Evolutionary conservation across 2,888 invertebrate species (phyloP), one percentile per base, ranked within the genome.

Genomic region (Asteroscopus sphinx): DNA sequence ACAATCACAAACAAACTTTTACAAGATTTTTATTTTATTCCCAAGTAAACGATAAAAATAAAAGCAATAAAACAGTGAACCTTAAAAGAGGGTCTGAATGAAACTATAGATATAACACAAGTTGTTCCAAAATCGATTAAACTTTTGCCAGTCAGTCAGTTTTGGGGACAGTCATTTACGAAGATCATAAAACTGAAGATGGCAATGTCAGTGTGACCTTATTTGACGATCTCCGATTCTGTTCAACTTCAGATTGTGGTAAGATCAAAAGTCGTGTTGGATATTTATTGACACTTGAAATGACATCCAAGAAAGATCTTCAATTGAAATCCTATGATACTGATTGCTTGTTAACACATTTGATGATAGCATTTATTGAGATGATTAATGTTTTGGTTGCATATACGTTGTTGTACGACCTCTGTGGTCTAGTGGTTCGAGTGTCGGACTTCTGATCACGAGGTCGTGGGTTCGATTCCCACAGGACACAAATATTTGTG

Each of bases 81-180:
- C 55, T 64, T 65, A 67, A 64, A 55, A 60, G 67, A 75, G 79
- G 78, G 74, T 52, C 49, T 53, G 62, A 52, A 60, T 40, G 46
- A 45, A 60, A 66, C 67, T 65, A 59, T 39, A 57, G 46, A 56
- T 46, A 59, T 52, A 45, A 65, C 64, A 41, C 35, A 57, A 71
- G 66, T 57, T 63, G 64, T 53, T 61, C 60, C 59, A 51, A 65
- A 84, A 81, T 77, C 85, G 82, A 81, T 86, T 85, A 77, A 86
- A 86, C 76, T 86, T 87, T n/a, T n/a, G n/a, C n/a, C n/a, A n/a
- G n/a, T n/a, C n/a, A 47, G 65, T 68, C 76, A 71, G 71, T 79
- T 73, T 68, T 47, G 52, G 51, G 57, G 62, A 75, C 55, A 47
- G 59, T 52, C 57, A 59, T 64, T 69, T 69, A 63, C 51, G 44